Evolutionary conservation across 2,888 invertebrate species (phyloP).

Genomic region (Heteropelma amictum): DNA sequence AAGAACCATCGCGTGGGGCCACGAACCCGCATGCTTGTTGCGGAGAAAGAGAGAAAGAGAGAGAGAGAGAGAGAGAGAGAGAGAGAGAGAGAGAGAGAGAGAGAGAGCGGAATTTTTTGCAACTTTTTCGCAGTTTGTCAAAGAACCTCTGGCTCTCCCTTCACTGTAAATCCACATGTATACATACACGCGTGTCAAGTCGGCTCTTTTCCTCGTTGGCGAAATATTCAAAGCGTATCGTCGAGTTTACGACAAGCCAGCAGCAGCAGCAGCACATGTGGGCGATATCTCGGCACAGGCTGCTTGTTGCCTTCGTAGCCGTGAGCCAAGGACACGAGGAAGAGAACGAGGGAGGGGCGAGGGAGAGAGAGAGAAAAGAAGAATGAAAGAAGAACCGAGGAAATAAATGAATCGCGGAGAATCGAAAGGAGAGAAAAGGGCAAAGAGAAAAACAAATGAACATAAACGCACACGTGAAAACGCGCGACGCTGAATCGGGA

Average conservation of each 20-base stretch:
- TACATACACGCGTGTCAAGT: not conserved
- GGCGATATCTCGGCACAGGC: constrained; percentile 1
- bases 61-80: too few relatives aligned
- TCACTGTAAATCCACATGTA: not conserved
- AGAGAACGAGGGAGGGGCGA: constrained; percentile 3
- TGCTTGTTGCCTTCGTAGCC: not conserved
- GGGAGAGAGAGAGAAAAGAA: too few relatives aligned
- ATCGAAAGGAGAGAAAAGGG: not conserved
- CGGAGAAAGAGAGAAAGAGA: too few relatives aligned
- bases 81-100: too few relatives aligned
- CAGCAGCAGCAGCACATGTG: constrained; percentile 35
- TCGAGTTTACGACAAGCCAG: too few relatives aligned
- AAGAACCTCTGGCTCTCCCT: constrained; percentile 17
- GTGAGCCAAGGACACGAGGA: constrained; percentile 6
- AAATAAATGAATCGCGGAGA: too few relatives aligned
- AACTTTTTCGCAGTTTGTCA: constrained; percentile 20
- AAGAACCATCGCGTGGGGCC: constrained; percentile 64
- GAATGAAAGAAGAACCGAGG: too few relatives aligned
- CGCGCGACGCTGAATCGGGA: not conserved
- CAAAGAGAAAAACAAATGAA: not conserved
- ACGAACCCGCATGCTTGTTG: constrained; percentile 26
- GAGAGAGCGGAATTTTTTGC: constrained; percentile 35
- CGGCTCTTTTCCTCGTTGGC: not conserved
- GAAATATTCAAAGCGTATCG: constrained; percentile 21
- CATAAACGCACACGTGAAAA: not conserved